A percentile compares a stretch with the other conserved stretches of the same genome.
These are phyloP conservation scores for Mormyrus proboscirostris DNA, from an alignment of 2,797 vertebrate species.

Conservation along the genomic window DNA sequence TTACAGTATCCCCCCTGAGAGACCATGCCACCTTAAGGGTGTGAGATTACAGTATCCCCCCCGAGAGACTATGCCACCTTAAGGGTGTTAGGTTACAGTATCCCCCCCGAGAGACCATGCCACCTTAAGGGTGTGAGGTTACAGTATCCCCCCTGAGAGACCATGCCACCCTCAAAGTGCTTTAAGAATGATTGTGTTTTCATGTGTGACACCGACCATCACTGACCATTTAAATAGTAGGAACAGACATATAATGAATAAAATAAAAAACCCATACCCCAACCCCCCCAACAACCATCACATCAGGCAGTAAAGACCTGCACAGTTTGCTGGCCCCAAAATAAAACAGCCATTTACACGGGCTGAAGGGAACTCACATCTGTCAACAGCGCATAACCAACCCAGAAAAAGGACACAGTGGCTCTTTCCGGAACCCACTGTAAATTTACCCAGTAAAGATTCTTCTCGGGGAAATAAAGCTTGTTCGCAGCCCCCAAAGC, in stretches of 20 bases:
- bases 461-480: conserved; percentile 31
- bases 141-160: too few species aligned
- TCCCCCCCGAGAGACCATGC: too few species aligned
- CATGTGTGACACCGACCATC: background rate
- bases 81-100: too few species aligned
- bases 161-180: background rate
- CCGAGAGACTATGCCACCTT: background rate
- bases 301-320: background rate
- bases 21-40: background rate
- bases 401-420: conserved; percentile 18
- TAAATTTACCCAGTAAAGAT: conserved; percentile 30
- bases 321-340: background rate
- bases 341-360: conserved; percentile 24
- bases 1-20: too few species aligned
- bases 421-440: conserved; percentile 22
- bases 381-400: conserved; percentile 22
- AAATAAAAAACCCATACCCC: background rate
- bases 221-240: background rate
- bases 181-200: background rate
- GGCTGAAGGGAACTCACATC: conserved; percentile 17
- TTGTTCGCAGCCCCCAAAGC: conserved; percentile 22
- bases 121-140: too few species aligned
- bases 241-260: background rate
- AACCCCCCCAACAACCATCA: background rate
- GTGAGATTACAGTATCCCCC: background rate